Evolutionary conservation across 2,888 invertebrate genomes (phyloP).

Genomic region (Laspeyria flexula): DNA sequence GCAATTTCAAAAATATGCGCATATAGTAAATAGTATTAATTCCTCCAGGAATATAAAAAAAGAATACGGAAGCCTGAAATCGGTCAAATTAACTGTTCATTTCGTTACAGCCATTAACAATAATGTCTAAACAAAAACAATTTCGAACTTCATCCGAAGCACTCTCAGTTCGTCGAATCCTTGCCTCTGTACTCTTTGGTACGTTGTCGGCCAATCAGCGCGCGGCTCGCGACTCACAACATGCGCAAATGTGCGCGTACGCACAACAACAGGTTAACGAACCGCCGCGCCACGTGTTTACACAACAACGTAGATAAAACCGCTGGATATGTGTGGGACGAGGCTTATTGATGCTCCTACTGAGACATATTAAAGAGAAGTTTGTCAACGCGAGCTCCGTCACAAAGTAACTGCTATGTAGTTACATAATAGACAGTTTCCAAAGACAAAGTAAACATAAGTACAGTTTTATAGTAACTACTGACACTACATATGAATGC

Average conservation of each 20-base stretch:
- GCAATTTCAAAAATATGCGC: not conserved
- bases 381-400: not conserved
- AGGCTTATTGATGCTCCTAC: constrained; percentile 2
- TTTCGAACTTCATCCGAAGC: constrained; percentile 7
- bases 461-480: too few species aligned
- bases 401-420: not conserved
- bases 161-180: constrained; percentile 28
- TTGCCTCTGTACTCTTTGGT: constrained; percentile 27
- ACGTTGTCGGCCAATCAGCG: constrained; percentile 22
- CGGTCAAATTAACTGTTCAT: not conserved
- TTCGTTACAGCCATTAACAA: constrained; percentile 9
- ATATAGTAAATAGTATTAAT: not conserved
- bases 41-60: constrained; percentile 10
- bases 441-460: not conserved
- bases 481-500: too few species aligned
- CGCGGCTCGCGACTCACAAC: constrained; percentile 23
- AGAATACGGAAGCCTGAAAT: constrained; percentile 5
- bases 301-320: constrained; percentile 55
- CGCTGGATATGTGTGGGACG: constrained; percentile 21
- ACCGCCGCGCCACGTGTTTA: constrained; percentile 68
- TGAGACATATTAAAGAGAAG: not conserved
- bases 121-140: constrained; percentile 21
- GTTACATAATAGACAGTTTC: too few species aligned
- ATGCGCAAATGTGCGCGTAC: constrained; percentile 48
- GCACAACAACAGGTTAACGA: constrained; percentile 69